These are phyloP conservation scores for Rhingia campestris DNA, from an alignment of 2,888 invertebrate species.

Conservation along the genomic window DNA sequence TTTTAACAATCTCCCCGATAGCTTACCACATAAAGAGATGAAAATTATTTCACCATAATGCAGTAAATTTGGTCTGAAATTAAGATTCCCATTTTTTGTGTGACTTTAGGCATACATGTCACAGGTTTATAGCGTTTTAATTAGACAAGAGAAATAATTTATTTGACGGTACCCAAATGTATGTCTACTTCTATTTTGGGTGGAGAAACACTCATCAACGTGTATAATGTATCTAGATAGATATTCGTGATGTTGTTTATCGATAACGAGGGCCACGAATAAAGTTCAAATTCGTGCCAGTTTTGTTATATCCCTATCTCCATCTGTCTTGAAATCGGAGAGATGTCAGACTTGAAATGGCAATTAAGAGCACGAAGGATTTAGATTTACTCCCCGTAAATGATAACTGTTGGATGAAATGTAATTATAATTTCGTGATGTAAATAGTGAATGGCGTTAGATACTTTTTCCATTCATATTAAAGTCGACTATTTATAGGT, in stretches of 20 bases:
- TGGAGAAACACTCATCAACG: background rate
- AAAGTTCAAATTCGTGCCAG: conserved; percentile 55
- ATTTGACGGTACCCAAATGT: conserved; percentile 12
- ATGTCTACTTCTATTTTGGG: background rate
- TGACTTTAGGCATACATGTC: conserved; percentile 28
- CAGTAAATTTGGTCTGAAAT: conserved; percentile 61
- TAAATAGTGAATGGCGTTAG: conserved; percentile 17
- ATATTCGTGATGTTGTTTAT: conserved; percentile 67
- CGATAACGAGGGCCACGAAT: conserved; percentile 62
- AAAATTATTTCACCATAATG: conserved; percentile 6
- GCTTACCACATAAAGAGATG: background rate
- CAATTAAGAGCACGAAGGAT: conserved; percentile 65
- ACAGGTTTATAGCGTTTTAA: conserved; percentile 67
- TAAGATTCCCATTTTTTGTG: conserved; percentile 22
- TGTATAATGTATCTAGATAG: conserved; percentile 41
- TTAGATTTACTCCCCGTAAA: background rate
- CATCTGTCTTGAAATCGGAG: conserved; percentile 34
- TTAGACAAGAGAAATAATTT: conserved; percentile 63
- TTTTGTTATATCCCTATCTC: background rate
- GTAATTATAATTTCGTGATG: conserved; percentile 44
- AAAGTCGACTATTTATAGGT: conserved; percentile 46
- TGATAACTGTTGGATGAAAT: conserved; percentile 16
- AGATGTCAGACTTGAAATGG: conserved; percentile 47
- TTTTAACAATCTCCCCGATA: conserved; percentile 31
- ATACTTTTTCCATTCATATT: background rate